phyloP scores from a whole-genome alignment of 30 jellyfish, hydroid and myxozoan genomes.

The Pelagia noctiluca region DNA sequence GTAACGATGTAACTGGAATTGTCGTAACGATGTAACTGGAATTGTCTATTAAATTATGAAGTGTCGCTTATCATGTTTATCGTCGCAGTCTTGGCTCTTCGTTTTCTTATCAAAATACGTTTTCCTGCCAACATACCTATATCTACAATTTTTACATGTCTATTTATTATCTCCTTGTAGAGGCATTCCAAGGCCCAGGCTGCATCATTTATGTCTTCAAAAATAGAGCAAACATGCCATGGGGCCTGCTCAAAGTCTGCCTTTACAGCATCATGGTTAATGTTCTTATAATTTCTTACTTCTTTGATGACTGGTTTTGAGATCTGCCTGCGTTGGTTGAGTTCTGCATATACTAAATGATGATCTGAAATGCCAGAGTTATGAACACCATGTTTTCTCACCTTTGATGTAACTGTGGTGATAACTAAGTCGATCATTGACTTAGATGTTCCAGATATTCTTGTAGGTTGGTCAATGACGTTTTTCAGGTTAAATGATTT shows the following conservation, averaged over 20 bases:
- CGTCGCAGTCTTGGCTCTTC: too few species aligned
- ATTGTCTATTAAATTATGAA: too few species aligned
- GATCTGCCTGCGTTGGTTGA: background rate
- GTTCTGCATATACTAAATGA: slow-evolving; percentile 12
- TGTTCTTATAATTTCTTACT: slow-evolving; percentile 32
- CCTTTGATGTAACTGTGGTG: background rate
- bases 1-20: too few species aligned
- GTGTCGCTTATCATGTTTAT: too few species aligned
- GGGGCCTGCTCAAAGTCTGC: slow-evolving; percentile 52
- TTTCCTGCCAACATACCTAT: too few species aligned
- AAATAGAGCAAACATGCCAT: slow-evolving; percentile 49
- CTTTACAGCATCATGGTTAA: slow-evolving; percentile 22
- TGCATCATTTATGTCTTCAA: slow-evolving; percentile 56
- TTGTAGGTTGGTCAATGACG: slow-evolving; percentile 37
- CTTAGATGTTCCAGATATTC: slow-evolving; percentile 40
- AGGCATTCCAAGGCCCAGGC: slow-evolving; percentile 69
- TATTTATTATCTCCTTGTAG: slow-evolving; percentile 21
- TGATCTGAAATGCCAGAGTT: slow-evolving; percentile 19
- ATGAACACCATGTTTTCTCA: background rate
- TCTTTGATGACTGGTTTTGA: background rate
- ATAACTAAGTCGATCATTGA: slow-evolving; percentile 18
- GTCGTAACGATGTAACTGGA: too few species aligned
- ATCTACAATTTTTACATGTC: too few species aligned
- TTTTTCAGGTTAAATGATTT: slow-evolving; percentile 9
- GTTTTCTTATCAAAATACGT: too few species aligned